These are phyloP conservation scores for Ammodytes marinus DNA, from an alignment of 2,113 vertebrate species.

Conservation along the genomic window DNA sequence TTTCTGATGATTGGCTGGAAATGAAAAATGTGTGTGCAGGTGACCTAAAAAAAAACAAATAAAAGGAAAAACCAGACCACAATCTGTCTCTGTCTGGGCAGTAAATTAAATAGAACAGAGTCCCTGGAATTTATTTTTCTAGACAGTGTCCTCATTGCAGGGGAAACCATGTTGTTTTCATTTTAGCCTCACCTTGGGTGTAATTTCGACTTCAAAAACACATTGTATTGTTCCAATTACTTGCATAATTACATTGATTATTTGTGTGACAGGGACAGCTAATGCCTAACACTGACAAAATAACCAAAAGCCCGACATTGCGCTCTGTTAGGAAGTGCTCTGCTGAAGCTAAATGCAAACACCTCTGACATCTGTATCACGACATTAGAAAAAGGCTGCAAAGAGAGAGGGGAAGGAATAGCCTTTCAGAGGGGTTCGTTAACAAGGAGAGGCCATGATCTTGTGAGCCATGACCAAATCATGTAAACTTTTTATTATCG, in stretches of 20 bases:
- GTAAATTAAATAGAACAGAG: conserved; percentile 33
- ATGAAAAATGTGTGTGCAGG: neutral
- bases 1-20: conserved; percentile 37
- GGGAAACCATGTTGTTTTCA: conserved; percentile 1
- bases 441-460: conserved; percentile 4
- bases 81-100: conserved; percentile 7
- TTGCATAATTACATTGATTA: neutral
- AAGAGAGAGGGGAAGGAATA: neutral
- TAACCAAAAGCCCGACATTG: neutral
- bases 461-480: neutral
- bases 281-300: neutral
- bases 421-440: neutral
- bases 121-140: conserved; percentile 20
- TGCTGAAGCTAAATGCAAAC: neutral
- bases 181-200: conserved; percentile 3
- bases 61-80: conserved; percentile 25
- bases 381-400: neutral
- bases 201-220: conserved; percentile 30
- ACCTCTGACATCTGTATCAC: neutral
- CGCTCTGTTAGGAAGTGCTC: neutral
- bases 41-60: conserved; percentile 32
- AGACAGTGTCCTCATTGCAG: neutral
- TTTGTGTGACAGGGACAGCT: neutral
- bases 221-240: conserved; percentile 7
- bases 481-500: conserved; percentile 4